These are phyloP conservation scores for Cephalopachus bancanus DNA, from an alignment of 2,797 vertebrate genomes.

Conservation along the genomic window DNA sequence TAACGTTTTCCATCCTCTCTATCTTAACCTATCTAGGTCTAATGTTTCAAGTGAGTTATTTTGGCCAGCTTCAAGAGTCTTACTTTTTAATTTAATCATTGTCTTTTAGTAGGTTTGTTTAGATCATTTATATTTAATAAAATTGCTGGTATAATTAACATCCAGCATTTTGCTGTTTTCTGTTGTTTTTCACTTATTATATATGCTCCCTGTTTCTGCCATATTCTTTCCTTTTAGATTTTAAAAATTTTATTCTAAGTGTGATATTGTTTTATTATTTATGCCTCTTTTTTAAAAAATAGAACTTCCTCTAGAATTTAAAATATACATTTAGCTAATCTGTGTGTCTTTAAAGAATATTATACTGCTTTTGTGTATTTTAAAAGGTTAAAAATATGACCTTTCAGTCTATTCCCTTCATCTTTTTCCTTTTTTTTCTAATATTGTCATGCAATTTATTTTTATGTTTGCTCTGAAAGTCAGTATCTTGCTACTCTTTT, in stretches of 20 bases:
- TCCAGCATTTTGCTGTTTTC: neutral
- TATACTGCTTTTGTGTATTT: neutral
- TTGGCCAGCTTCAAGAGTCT: neutral
- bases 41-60: neutral
- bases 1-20: neutral
- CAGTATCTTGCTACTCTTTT: neutral
- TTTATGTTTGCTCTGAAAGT: neutral
- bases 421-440: neutral
- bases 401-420: neutral
- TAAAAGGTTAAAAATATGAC: neutral
- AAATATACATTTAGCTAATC: neutral
- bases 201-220: neutral
- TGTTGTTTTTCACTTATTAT: neutral
- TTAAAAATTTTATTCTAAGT: neutral
- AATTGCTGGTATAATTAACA: neutral
- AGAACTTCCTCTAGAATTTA: neutral
- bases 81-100: neutral
- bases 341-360: neutral
- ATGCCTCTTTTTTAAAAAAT: neutral
- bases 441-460: neutral
- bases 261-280: neutral
- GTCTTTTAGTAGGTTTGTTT: neutral
- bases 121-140: conserved; percentile 16
- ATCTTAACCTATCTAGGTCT: neutral
- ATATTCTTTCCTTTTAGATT: neutral